A percentile compares a stretch with the other conserved stretches of the same genome.
These are phyloP conservation scores for Cirrhinus mrigala DNA, from an alignment of 2,797 vertebrate species.

Conservation along the genomic window DNA sequence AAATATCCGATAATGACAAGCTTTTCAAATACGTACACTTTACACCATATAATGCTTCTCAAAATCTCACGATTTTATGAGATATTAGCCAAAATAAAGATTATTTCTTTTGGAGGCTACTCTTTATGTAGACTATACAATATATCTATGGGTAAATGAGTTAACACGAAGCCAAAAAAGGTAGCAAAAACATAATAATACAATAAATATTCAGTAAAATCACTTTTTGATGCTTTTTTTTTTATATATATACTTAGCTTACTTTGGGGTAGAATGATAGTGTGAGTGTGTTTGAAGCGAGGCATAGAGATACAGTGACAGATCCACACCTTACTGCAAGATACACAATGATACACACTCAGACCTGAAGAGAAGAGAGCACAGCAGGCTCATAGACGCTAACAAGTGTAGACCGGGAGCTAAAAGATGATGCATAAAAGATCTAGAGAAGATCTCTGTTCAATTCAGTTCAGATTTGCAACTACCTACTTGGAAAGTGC, in stretches of 20 bases:
- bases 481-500: not conserved
- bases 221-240: constrained; percentile 78
- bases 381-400: constrained; percentile 4
- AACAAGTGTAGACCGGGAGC: not conserved
- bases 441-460: not conserved
- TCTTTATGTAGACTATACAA: constrained; percentile 81
- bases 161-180: constrained; percentile 71
- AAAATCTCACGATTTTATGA: constrained; percentile 66
- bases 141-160: constrained; percentile 76
- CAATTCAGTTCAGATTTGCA: constrained; percentile 4
- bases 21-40: constrained; percentile 79
- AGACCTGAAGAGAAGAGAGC: constrained; percentile 34
- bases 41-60: constrained; percentile 76
- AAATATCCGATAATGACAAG: constrained; percentile 74
- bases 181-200: constrained; percentile 76
- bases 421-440: not conserved
- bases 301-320: constrained; percentile 51
- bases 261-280: constrained; percentile 82
- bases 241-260: constrained; percentile 88
- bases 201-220: constrained; percentile 94
- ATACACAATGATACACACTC: constrained; percentile 34
- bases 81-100: constrained; percentile 75
- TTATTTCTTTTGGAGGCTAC: constrained; percentile 66
- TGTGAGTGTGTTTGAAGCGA: constrained; percentile 56
- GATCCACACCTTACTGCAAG: constrained; percentile 47